These are phyloP conservation scores for Sceloporus tristichus DNA, from an alignment of 2,113 vertebrate genomes.

Conservation along the genomic window DNA sequence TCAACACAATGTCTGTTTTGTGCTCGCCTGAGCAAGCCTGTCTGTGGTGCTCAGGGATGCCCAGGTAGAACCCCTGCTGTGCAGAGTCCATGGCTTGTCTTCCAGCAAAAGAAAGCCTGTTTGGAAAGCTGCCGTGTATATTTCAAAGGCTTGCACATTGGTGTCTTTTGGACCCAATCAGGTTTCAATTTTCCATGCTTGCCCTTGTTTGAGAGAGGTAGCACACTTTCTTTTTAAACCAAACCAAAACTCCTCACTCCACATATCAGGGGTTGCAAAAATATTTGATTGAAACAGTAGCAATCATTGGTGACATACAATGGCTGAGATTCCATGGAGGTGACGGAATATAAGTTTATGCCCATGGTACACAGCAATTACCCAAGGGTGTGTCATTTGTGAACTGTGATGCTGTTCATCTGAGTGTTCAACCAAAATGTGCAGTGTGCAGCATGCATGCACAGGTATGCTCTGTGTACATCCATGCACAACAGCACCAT, in stretches of 20 bases:
- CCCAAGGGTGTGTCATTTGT: too few species aligned
- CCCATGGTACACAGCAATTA: too few species aligned
- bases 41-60: not conserved
- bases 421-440: too few species aligned
- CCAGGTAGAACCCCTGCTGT: slow-evolving; percentile 5
- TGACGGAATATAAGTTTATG: too few species aligned
- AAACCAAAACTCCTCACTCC: too few species aligned
- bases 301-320: not conserved
- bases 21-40: not conserved
- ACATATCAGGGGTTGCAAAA: not conserved
- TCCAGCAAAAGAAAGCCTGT: slow-evolving; percentile 19
- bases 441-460: too few species aligned
- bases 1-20: slow-evolving; percentile 34
- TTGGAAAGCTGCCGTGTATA: not conserved
- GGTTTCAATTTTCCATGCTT: not conserved
- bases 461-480: too few species aligned
- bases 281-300: not conserved
- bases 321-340: not conserved
- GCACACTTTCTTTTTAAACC: not conserved
- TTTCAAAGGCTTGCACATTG: slow-evolving; percentile 1
- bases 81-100: slow-evolving; percentile 7
- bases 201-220: slow-evolving; percentile 6
- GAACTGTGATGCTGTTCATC: too few species aligned
- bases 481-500: too few species aligned
- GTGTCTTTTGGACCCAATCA: slow-evolving; percentile 50